Conservation (phyloP, 2,797 vertebrate genomes). For the Protonibea diacanthus region DNA sequence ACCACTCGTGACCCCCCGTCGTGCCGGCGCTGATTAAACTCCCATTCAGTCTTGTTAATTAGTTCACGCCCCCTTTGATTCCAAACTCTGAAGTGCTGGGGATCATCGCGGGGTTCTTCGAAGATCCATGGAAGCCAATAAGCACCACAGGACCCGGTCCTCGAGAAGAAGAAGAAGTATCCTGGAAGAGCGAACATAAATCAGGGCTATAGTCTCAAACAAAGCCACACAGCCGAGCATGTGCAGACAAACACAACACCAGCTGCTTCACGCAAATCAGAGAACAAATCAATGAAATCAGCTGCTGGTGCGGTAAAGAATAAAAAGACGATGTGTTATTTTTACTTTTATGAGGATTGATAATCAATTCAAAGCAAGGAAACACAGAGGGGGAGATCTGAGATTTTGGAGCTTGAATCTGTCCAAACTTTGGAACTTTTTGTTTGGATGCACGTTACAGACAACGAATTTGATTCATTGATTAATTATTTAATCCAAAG, state of each 20-base stretch:
- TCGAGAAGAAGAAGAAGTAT: background rate
- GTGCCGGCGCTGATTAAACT: slow-evolving; percentile 43
- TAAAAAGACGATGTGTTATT: background rate
- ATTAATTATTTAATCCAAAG: background rate
- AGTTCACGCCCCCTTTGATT: slow-evolving; percentile 33
- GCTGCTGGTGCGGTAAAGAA: background rate
- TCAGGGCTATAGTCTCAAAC: slow-evolving; percentile 19
- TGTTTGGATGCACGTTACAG: background rate
- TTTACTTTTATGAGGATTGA: background rate
- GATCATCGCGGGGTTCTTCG: slow-evolving; percentile 9
- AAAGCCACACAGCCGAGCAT: background rate
- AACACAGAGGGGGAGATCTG: background rate
- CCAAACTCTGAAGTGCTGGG: slow-evolving; percentile 8
- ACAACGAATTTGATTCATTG: background rate
- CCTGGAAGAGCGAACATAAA: background rate
- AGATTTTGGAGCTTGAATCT: background rate
- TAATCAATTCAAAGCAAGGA: background rate
- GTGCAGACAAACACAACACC: slow-evolving; percentile 14
- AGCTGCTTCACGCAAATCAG: slow-evolving; percentile 38
- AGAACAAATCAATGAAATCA: slow-evolving; percentile 13
- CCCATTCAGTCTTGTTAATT: slow-evolving; percentile 48
- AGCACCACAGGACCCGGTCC: background rate
- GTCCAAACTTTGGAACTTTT: background rate
- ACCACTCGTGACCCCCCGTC: slow-evolving; percentile 7
- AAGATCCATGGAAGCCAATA: slow-evolving; percentile 18